Evolutionary conservation across 2,888 invertebrate species (phyloP).

Genomic region (Brachyopa scutellaris): DNA sequence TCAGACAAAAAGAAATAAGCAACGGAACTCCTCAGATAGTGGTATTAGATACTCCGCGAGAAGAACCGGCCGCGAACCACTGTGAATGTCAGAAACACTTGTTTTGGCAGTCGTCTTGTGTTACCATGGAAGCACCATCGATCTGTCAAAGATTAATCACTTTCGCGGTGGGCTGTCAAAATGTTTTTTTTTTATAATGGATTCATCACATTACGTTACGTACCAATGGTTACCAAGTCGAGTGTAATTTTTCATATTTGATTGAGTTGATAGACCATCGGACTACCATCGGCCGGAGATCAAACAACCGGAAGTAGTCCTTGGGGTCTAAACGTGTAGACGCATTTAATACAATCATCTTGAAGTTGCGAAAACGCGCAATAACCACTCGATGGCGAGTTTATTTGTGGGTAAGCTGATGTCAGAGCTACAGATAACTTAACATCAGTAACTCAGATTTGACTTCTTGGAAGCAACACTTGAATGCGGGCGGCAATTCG

Average conservation of each 20-base stretch:
- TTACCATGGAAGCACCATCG: constrained; percentile 26
- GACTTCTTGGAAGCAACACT: constrained; percentile 5
- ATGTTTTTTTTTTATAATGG: constrained; percentile 16
- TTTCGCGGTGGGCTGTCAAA: no score
- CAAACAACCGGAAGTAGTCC: constrained; percentile 37
- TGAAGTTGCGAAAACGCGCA: neutral
- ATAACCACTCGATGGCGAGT: constrained; percentile 9
- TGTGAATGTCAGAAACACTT: constrained; percentile 32
- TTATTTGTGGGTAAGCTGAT: constrained; percentile 12
- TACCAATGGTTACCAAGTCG: neutral
- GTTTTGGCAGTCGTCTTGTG: constrained; percentile 9
- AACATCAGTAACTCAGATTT: neutral
- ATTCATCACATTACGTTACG: constrained; percentile 21
- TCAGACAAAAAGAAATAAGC: neutral
- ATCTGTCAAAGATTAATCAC: constrained; percentile 44
- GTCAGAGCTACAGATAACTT: neutral
- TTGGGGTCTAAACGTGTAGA: neutral
- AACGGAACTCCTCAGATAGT: constrained; percentile 3
- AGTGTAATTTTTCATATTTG: constrained; percentile 30
- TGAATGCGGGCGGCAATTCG: neutral
- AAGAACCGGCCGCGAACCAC: constrained; percentile 4
- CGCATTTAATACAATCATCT: constrained; percentile 6
- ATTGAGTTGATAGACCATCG: constrained; percentile 31
- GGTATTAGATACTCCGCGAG: neutral
- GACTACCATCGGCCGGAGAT: neutral